Percentiles rank a stretch among this genome's conserved stretches.
phyloP scores from a whole-genome alignment of 2,888 invertebrate genomes.

The Drosophila acutilabella region DNA sequence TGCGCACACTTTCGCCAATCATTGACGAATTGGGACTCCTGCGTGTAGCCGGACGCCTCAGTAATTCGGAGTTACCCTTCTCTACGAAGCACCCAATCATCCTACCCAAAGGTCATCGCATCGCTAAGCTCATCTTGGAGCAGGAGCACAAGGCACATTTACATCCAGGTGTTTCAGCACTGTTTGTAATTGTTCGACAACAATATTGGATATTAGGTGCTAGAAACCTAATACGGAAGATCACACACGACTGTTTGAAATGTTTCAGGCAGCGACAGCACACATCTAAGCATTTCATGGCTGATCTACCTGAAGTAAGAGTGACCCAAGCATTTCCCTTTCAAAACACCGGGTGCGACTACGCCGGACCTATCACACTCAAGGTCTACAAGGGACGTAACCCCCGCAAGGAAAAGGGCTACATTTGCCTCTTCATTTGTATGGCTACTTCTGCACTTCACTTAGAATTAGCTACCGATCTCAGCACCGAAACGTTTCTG shows the following conservation, averaged over 20 bases:
- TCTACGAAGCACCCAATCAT: background rate
- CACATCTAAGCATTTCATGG: background rate
- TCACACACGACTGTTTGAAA: background rate
- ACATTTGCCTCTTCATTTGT: too few species aligned
- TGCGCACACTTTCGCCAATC: too few species aligned
- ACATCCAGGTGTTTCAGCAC: background rate
- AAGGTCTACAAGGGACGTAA: too few species aligned
- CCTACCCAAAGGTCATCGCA: background rate
- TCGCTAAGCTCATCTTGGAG: background rate
- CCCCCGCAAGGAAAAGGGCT: too few species aligned
- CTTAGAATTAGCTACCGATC: too few species aligned
- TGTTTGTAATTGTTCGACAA: slow-evolving; percentile 1
- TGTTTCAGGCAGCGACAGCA: background rate
- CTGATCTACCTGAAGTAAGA: background rate
- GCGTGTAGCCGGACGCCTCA: background rate
- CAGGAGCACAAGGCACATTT: background rate
- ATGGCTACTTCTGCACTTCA: too few species aligned
- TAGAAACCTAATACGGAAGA: background rate
- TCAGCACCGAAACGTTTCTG: too few species aligned
- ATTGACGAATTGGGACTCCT: background rate
- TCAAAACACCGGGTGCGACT: too few species aligned
- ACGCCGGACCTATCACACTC: too few species aligned
- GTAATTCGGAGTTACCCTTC: too few species aligned
- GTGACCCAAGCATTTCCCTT: background rate
- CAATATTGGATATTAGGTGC: background rate